These are phyloP conservation scores for Xestia rhomboidea DNA, from an alignment of 2,888 invertebrate species.

Conservation along the genomic window DNA sequence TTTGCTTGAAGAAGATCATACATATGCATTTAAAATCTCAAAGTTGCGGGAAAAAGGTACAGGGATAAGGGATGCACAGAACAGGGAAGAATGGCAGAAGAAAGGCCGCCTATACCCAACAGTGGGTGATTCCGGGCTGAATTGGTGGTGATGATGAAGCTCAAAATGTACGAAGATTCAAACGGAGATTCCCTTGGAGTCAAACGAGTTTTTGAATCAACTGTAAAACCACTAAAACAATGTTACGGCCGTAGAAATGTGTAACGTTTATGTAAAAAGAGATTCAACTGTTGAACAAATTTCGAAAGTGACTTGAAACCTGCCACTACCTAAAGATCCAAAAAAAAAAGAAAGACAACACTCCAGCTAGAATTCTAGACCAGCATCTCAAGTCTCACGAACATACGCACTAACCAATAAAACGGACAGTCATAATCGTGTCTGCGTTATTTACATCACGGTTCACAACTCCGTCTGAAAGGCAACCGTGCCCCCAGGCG, in stretches of 20 bases:
- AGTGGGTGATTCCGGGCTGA: not conserved
- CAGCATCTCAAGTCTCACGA: constrained; percentile 27
- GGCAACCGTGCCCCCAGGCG: constrained; percentile 80
- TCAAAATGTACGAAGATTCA: not conserved
- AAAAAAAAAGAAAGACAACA: constrained; percentile 10
- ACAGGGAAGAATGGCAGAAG: not conserved
- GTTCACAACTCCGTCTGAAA: constrained; percentile 71
- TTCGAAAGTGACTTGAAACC: not conserved
- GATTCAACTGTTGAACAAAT: not conserved
- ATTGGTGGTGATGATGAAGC: not conserved
- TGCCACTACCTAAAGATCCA: not conserved
- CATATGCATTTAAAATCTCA: not conserved
- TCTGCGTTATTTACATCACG: constrained; percentile 75
- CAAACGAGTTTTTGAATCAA: not conserved
- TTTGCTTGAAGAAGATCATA: not conserved
- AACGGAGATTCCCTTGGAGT: not conserved
- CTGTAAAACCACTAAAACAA: not conserved
- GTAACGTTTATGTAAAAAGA: not conserved
- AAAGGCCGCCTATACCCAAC: not conserved
- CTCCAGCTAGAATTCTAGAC: not conserved
- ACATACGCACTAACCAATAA: constrained; percentile 58
- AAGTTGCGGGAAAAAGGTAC: not conserved
- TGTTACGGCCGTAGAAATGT: too few relatives aligned
- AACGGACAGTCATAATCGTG: constrained; percentile 67
- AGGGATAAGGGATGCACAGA: not conserved